These are phyloP conservation scores for Labroides dimidiatus DNA, from an alignment of 2,797 vertebrate genomes.

Conservation along the genomic window DNA sequence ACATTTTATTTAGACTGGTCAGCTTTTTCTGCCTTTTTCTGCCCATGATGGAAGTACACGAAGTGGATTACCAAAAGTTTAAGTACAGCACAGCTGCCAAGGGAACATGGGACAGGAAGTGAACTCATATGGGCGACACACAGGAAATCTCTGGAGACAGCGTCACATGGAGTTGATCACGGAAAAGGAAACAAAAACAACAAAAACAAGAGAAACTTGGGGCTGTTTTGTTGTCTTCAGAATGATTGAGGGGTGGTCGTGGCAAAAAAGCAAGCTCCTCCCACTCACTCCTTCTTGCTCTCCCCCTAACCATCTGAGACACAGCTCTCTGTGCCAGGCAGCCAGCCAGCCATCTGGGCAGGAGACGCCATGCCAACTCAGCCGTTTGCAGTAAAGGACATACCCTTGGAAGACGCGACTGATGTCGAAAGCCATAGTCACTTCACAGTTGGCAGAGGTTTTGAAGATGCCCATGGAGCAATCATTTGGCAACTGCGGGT, in stretches of 20 bases:
- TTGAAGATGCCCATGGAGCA: slow-evolving; percentile 66
- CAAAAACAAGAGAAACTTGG: slow-evolving; percentile 70
- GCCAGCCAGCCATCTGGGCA: slow-evolving; percentile 81
- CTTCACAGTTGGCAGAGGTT: slow-evolving; percentile 52
- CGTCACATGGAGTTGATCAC: slow-evolving; percentile 45
- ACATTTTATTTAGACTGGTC: slow-evolving; percentile 36
- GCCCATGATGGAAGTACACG: slow-evolving; percentile 26
- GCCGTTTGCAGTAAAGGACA: slow-evolving; percentile 70
- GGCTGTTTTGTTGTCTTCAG: slow-evolving; percentile 76
- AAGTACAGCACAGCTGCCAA: slow-evolving; percentile 24
- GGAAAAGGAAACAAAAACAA: slow-evolving; percentile 36
- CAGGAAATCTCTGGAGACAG: slow-evolving; percentile 20
- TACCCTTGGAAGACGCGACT: slow-evolving; percentile 54
- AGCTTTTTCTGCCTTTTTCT: slow-evolving; percentile 42
- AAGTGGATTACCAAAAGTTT: slow-evolving; percentile 21
- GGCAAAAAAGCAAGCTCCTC: slow-evolving; percentile 80
- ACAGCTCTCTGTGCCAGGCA: slow-evolving; percentile 82
- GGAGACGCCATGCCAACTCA: slow-evolving; percentile 84
- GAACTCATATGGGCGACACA: slow-evolving; percentile 27
- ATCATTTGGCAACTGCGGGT: slow-evolving; percentile 50
- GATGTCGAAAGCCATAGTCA: slow-evolving; percentile 36
- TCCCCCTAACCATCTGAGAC: slow-evolving; percentile 71
- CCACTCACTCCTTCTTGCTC: slow-evolving; percentile 73
- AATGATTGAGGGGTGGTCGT: slow-evolving; percentile 61
- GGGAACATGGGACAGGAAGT: slow-evolving; percentile 61